These are phyloP conservation scores for Nannobrachium achirus DNA, from an alignment of 2,113 vertebrate genomes.

Conservation along the genomic window DNA sequence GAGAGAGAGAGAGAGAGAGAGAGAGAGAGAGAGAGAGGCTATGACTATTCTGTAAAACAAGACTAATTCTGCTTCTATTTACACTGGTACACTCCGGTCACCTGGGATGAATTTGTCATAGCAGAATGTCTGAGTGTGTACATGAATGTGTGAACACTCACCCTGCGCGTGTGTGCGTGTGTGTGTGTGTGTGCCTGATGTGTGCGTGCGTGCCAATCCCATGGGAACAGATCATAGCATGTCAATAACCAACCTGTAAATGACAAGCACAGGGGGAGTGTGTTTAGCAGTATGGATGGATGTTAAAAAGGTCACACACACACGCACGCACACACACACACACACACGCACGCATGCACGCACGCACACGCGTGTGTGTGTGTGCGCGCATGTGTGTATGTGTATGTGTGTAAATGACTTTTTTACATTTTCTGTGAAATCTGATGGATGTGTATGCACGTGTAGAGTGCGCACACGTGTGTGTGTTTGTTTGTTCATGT, in stretches of 20 bases:
- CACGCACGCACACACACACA: not conserved
- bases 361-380: not conserved
- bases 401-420: not conserved
- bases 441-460: too few relatives aligned
- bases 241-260: conserved; percentile 81
- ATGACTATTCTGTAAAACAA: conserved; percentile 1
- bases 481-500: conserved; percentile 40
- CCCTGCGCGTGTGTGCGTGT: not conserved
- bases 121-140: not conserved
- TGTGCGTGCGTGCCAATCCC: conserved; percentile 45
- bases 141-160: too few relatives aligned
- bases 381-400: not conserved
- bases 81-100: not conserved
- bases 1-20: too few relatives aligned
- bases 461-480: too few relatives aligned
- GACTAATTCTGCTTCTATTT: conserved; percentile 24
- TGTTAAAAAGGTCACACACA: conserved; percentile 80
- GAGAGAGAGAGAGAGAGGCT: too few relatives aligned
- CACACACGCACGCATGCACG: conserved; percentile 3
- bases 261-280: conserved; percentile 83
- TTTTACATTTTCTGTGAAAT: too few relatives aligned
- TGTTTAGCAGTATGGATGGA: conserved; percentile 79
- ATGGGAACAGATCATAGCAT: conserved; percentile 66
- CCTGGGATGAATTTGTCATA: conserved; percentile 14
- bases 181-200: conserved; percentile 19